Evolutionary conservation across 1,140 invertebrate species (phyloP).

Genomic region (Lamellibrachia luymesi): DNA sequence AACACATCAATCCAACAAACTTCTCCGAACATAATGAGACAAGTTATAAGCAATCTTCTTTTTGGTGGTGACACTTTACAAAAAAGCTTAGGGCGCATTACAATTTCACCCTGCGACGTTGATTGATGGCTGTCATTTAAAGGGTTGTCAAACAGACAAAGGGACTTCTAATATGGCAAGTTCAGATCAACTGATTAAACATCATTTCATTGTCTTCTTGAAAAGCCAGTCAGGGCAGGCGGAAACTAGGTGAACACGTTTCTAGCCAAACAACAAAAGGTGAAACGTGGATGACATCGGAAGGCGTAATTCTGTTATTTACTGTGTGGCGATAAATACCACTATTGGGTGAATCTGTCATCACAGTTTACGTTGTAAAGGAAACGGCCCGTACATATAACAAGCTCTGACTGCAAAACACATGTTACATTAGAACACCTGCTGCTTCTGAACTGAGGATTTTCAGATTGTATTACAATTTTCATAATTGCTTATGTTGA

Average conservation of each 20-base stretch:
- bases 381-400: background rate
- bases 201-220: background rate
- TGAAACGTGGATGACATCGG: background rate
- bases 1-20: background rate
- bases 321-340: background rate
- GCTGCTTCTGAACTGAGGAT: background rate
- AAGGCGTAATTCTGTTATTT: background rate
- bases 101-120: background rate
- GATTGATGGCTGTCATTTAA: background rate
- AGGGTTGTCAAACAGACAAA: background rate
- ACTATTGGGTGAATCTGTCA: background rate
- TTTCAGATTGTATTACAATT: background rate
- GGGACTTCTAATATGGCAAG: background rate
- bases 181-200: background rate
- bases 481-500: background rate
- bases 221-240: background rate
- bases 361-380: background rate
- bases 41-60: background rate
- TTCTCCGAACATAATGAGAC: background rate
- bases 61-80: background rate
- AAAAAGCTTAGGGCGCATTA: background rate
- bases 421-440: too few relatives aligned
- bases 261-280: background rate
- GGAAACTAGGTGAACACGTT: background rate
- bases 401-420: background rate